Evolutionary conservation across 1,140 invertebrate genomes (phyloP).

Genomic region (Thalassaphorura encarpata): DNA sequence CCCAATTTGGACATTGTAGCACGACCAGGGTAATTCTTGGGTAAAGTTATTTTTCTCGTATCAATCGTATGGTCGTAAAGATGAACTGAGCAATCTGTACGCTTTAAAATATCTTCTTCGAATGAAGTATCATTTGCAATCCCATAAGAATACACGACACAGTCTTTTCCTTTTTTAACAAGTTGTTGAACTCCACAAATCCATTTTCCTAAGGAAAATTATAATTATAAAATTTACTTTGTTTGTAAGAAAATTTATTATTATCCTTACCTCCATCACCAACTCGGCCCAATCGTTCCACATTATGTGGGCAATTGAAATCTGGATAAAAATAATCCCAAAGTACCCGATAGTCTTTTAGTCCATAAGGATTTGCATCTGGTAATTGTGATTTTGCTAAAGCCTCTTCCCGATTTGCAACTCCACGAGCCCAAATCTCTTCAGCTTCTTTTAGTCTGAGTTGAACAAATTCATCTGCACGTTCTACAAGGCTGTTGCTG

Average conservation of each 20-base stretch:
- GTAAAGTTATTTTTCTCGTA: not conserved
- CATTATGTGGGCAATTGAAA: constrained; percentile 2
- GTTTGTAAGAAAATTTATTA: no score
- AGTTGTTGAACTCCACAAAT: constrained; percentile 7
- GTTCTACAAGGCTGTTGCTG: no score
- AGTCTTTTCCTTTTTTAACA: not conserved
- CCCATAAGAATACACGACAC: constrained; percentile 17
- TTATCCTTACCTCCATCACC: constrained; percentile 11
- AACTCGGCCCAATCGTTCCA: not conserved
- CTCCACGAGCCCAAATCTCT: no score
- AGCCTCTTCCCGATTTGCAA: no score
- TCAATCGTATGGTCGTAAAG: constrained; percentile 11
- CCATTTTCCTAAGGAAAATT: no score
- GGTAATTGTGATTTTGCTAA: no score
- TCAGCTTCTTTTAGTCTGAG: no score
- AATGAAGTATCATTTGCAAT: constrained; percentile 8
- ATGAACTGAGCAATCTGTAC: constrained; percentile 7
- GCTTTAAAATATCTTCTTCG: constrained; percentile 6
- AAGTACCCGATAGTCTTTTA: no score
- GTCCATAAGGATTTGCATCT: no score
- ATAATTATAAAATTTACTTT: no score
- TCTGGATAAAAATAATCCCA: constrained; percentile 8
- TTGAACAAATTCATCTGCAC: no score
- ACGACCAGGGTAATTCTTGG: not conserved
- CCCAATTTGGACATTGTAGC: constrained; percentile 3